A percentile compares a stretch with the other conserved stretches of the same genome.
phyloP scores from a whole-genome alignment of 2,113 vertebrate genomes.

The Ursus arctos region DNA sequence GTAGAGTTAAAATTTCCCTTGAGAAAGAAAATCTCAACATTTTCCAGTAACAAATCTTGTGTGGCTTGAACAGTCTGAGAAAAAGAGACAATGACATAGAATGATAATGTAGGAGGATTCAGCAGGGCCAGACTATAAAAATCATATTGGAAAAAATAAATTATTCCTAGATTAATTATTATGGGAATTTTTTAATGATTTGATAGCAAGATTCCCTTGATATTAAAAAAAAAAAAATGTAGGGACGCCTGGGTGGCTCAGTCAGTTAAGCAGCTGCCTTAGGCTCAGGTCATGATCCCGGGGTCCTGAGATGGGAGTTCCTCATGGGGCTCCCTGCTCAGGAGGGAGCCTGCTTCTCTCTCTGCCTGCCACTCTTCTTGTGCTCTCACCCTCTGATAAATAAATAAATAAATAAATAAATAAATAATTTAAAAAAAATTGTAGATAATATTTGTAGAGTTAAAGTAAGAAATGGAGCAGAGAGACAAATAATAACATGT shows the following conservation, averaged over 20 bases:
- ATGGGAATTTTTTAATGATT: not conserved
- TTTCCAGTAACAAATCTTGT: not conserved
- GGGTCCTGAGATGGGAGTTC: not conserved
- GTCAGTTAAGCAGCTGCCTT: not conserved
- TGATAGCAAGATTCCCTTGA: not conserved
- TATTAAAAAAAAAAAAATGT: not conserved
- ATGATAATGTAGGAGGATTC: not conserved
- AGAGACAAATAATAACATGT: not conserved
- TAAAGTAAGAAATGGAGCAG: slow-evolving; percentile 15
- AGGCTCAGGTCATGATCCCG: not conserved
- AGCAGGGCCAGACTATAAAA: not conserved
- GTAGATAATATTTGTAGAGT: not conserved
- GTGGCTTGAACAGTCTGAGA: not conserved
- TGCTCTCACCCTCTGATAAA: too few species aligned
- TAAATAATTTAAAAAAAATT: not conserved
- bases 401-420: too few species aligned
- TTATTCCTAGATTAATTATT: not conserved
- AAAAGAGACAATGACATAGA: not conserved
- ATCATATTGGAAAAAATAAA: not conserved
- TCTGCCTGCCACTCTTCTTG: too few species aligned
- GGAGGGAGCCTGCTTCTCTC: too few species aligned
- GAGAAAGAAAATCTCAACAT: not conserved
- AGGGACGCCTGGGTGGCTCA: not conserved
- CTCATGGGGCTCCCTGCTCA: too few species aligned
- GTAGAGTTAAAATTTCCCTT: not conserved